A percentile compares a stretch with the other conserved stretches of the same genome.
Conservation (phyloP, 1,140 invertebrate species). For the Zaprionus davidi region DNA sequence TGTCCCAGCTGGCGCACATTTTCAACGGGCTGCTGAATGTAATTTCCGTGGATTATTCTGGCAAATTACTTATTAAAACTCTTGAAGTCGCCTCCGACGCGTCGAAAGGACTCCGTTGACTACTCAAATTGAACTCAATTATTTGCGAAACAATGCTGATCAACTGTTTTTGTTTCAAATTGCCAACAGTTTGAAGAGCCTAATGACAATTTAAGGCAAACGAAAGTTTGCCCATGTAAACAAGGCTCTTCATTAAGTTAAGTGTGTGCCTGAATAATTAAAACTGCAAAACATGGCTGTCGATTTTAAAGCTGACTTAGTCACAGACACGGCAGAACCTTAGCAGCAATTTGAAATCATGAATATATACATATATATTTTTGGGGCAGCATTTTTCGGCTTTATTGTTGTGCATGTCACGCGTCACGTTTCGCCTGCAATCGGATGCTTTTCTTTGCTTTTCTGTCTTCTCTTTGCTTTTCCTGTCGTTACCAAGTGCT, state of each 20-base stretch:
- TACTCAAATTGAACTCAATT: slow-evolving; percentile 24
- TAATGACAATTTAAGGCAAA: slow-evolving; percentile 5
- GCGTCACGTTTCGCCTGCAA: slow-evolving; percentile 39
- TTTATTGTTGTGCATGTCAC: slow-evolving; percentile 21
- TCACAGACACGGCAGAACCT: background rate
- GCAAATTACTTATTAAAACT: slow-evolving; percentile 16
- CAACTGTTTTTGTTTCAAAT: slow-evolving; percentile 10
- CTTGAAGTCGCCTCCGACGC: background rate
- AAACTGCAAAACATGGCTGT: background rate
- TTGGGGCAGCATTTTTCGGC: background rate
- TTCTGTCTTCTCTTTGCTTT: slow-evolving; percentile 12
- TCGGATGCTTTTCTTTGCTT: slow-evolving; percentile 2
- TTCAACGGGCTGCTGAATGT: background rate
- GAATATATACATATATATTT: slow-evolving; percentile 32
- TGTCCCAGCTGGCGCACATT: slow-evolving; percentile 9
- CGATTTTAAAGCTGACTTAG: slow-evolving; percentile 16
- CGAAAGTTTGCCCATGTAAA: slow-evolving; percentile 5
- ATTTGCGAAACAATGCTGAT: slow-evolving; percentile 9
- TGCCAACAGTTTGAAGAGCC: slow-evolving; percentile 11
- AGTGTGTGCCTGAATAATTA: slow-evolving; percentile 8
- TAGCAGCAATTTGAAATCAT: slow-evolving; percentile 21
- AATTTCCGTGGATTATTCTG: slow-evolving; percentile 6
- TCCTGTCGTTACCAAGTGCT: slow-evolving; percentile 27
- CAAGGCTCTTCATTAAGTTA: slow-evolving; percentile 4
- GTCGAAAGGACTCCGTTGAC: background rate